Conservation (phyloP, 2,888 invertebrate species). For the Melieria omissa region DNA sequence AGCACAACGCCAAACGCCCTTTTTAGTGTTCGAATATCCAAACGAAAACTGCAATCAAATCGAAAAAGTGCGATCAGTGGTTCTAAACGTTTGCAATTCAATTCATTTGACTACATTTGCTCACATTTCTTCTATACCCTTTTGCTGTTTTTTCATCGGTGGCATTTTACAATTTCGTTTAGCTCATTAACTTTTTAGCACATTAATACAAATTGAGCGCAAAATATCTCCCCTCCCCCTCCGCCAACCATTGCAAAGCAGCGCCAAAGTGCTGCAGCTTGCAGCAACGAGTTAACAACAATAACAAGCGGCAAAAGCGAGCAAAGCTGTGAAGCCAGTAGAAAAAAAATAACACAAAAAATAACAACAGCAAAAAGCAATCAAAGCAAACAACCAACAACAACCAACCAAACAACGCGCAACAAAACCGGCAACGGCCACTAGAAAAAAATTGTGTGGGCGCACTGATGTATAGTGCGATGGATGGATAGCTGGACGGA, state of each 20-base stretch:
- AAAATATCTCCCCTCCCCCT: conserved; percentile 8
- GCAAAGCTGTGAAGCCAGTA: too few relatives aligned
- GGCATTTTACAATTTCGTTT: conserved; percentile 48
- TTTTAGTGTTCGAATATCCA: too few relatives aligned
- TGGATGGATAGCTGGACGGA: background rate
- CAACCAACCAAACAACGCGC: conserved; percentile 20
- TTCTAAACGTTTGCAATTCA: too few relatives aligned
- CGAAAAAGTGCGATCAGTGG: too few relatives aligned
- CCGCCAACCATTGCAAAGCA: background rate
- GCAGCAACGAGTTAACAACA: conserved; percentile 29
- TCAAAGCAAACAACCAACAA: conserved; percentile 16
- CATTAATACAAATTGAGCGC: conserved; percentile 46
- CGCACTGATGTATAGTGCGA: conserved; percentile 11
- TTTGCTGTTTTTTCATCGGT: conserved; percentile 16
- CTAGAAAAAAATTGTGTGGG: conserved; percentile 25
- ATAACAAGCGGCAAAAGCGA: conserved; percentile 10
- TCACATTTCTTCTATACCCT: background rate
- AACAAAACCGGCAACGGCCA: conserved; percentile 21
- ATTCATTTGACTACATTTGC: background rate
- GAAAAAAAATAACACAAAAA: too few relatives aligned
- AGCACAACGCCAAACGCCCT: too few relatives aligned
- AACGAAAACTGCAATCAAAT: too few relatives aligned
- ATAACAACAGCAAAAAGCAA: background rate
- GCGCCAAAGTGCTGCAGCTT: conserved; percentile 3
- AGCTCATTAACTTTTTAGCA: conserved; percentile 51